Evolutionary conservation across 1,140 invertebrate genomes (phyloP).

Genomic region (Colletes gigas): DNA sequence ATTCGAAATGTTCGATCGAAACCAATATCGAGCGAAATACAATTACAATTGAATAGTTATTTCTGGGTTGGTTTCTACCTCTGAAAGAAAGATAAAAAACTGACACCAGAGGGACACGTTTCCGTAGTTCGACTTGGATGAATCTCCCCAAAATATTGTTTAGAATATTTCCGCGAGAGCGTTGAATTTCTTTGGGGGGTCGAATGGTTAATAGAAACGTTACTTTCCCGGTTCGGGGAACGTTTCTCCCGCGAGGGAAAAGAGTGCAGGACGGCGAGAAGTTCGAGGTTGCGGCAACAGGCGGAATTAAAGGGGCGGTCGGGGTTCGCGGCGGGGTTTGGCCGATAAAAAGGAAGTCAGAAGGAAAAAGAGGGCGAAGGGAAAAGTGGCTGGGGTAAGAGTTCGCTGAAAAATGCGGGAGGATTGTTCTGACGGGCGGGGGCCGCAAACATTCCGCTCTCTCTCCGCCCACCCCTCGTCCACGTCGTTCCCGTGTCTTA

Average conservation of each 20-base stretch:
- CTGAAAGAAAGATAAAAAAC: too few relatives aligned
- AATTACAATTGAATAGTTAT: too few relatives aligned
- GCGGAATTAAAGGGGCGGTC: constrained; percentile 22
- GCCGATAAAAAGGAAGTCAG: background rate
- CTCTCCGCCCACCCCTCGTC: background rate
- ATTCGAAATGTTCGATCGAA: too few relatives aligned
- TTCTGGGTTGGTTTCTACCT: too few relatives aligned
- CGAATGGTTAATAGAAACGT: constrained; percentile 42
- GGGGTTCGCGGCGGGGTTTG: background rate
- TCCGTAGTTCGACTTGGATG: too few relatives aligned
- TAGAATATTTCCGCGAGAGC: too few relatives aligned
- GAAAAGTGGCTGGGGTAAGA: constrained; percentile 21
- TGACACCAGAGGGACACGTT: too few relatives aligned
- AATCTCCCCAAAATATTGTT: too few relatives aligned
- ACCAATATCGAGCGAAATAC: too few relatives aligned
- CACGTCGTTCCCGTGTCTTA: background rate
- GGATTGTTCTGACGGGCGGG: constrained; percentile 60
- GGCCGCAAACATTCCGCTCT: constrained; percentile 56
- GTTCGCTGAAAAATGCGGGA: constrained; percentile 67
- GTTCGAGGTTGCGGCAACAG: constrained; percentile 28
- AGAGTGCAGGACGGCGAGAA: background rate
- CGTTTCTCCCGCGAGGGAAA: background rate
- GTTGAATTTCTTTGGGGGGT: too few relatives aligned
- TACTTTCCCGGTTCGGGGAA: constrained; percentile 30
- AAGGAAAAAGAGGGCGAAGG: background rate